Evolutionary conservation across 2,888 invertebrate species (phyloP), one percentile per base, ranked within the genome.

Genomic region (Agrypnus murinus): DNA sequence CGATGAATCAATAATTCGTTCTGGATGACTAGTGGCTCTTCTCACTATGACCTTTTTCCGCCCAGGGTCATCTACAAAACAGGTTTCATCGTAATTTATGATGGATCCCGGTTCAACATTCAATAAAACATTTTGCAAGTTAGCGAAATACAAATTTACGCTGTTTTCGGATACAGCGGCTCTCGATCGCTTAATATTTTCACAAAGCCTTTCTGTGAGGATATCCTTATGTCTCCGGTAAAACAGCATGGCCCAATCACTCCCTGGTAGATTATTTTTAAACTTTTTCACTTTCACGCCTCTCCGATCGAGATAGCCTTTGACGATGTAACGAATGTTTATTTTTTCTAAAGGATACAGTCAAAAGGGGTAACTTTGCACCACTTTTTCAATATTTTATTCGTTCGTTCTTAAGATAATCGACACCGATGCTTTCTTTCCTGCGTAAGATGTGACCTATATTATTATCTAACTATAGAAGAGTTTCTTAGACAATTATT

Each of bases 191-290:
- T 74, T 72, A 15, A 74, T 62, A 59, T 74, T 74, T 58, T 65
- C 46, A 14, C 62, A 50, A 55, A 55, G 34, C n/a, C 71, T n/a
- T n/a, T n/a, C n/a, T n/a, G 46, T 43, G 9, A 19, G 10, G 65
- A 58, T 34, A 72, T 43, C 36, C 59, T 12, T 6, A 9, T 64
- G 38, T 74, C 62, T 50, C 72, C 57, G 17, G 58, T 57, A 12
- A 74, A 32, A 63, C 71, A 73, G 17, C 45, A 50, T 34, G 32
- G 50, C 38, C 65, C 65, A 75, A 50, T 70, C 68, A 48, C 32
- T 60, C n/a, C 74, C 75, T 31, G 75, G 68, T 14, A 70, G 17
- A 66, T 75, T 72, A 46, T 75, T 58, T 57, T 73, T 59, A 59
- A 75, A 73, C 31, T 70, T 50, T 66, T 53, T 57, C 55, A 14